Percentiles rank a stretch among this genome's conserved stretches.
Evolutionary conservation across 2,888 invertebrate species (phyloP).

Genomic region (Drosophila greeni): DNA sequence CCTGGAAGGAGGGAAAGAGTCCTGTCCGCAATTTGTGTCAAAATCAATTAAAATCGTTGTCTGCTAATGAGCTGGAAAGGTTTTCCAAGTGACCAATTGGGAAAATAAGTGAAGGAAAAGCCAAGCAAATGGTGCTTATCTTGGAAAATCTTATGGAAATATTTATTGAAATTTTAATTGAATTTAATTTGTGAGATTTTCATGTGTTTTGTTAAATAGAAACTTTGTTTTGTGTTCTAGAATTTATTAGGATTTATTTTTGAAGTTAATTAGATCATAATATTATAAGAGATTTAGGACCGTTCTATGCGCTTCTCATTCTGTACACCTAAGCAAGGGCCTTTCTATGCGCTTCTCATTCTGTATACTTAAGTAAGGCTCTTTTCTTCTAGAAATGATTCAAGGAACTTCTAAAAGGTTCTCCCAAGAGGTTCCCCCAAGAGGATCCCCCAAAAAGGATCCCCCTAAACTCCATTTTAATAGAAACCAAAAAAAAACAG

Average conservation of each 20-base stretch:
- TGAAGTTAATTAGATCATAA: too few relatives aligned
- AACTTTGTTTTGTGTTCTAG: background rate
- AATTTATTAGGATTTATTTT: background rate
- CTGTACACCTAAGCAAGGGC: too few relatives aligned
- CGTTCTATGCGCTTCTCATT: too few relatives aligned
- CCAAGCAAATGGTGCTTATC: background rate
- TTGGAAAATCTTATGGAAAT: background rate
- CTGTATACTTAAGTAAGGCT: too few relatives aligned
- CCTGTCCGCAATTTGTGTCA: conserved; percentile 8
- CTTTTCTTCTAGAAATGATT: too few relatives aligned
- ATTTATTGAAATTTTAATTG: background rate
- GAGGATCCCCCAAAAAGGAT: too few relatives aligned
- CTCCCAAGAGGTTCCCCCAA: too few relatives aligned
- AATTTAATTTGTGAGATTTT: background rate
- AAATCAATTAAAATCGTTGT: conserved; percentile 10
- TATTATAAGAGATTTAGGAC: too few relatives aligned
- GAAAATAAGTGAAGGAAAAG: background rate
- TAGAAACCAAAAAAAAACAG: background rate
- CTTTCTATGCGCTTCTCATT: too few relatives aligned
- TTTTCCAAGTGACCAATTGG: background rate
- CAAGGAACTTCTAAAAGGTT: too few relatives aligned
- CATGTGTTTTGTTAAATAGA: background rate
- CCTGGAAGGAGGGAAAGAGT: too few relatives aligned
- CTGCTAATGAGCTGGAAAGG: conserved; percentile 2
- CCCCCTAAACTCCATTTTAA: background rate